Base-by-base conservation (phyloP, 2,888 invertebrate species). In the Nymphalis urticae region DNA sequence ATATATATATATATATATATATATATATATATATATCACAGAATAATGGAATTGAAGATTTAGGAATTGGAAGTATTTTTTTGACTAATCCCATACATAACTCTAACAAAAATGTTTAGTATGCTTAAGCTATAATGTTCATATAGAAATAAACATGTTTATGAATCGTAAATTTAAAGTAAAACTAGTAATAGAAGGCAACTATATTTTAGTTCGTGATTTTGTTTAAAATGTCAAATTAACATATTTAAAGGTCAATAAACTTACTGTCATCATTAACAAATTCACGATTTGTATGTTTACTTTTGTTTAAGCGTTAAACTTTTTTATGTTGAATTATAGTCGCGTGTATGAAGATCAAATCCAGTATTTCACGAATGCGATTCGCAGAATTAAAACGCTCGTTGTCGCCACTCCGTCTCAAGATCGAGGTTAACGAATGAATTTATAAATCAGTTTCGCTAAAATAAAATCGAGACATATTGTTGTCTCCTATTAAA, bases 371-470 rank as follows among this genome's bases (percentile, higher is more conserved):
- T 36, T 42, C 58, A 42, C 36, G 58, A 36, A 9, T 19, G 0
- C 42, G 32, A n/a, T 66, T 63, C 53, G 60, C 42, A 66, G 63
- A 68, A 61, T 60, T 56, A 54, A 66, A 68, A 54, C 50, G 54
- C 17, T 60, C 60, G 58, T 62, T 62, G 76, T 62, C 76, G 77
- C 77, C 78, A 75, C 70, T 68, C 76, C 72, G 78, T 79, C 78
- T 78, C 73, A 67, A 61, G 65, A 74, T 69, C 69, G 70, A 72
- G 74, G 72, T 71, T 73, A 73, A 71, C 62, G 68, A 75, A 75
- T 70, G 66, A 69, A 69, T 72, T 73, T 64, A 72, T 73, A 68
- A 72, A 72, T 72, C 73, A 68, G 65, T 70, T 58, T 68, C 69
- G 72, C 70, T 63, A 75, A 73, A 74, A 74, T 59, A 66, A 66